A percentile compares a stretch with the other conserved stretches of the same genome.
phyloP scores from a whole-genome alignment of 2,113 vertebrate genomes.

The Istiophorus platypterus region DNA sequence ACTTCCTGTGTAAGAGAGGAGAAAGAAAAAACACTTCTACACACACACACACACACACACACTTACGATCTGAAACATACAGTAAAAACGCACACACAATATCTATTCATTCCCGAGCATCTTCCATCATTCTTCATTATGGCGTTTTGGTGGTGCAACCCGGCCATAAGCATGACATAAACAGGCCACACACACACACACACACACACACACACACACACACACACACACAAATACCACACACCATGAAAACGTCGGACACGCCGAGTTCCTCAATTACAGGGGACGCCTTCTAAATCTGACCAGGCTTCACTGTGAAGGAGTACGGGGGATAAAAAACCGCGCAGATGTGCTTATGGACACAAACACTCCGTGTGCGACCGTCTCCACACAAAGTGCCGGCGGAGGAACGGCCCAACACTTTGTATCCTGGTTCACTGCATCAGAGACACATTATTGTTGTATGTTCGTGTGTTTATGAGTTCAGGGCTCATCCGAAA shows the following conservation, averaged over 20 bases:
- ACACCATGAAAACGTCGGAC: conserved; percentile 2
- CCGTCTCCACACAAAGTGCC: too few relatives aligned
- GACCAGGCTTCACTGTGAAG: neutral
- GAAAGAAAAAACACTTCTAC: neutral
- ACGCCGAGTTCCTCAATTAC: conserved; percentile 16
- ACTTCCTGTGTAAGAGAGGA: conserved; percentile 60
- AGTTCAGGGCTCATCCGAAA: too few relatives aligned
- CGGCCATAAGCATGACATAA: neutral
- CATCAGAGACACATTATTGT: too few relatives aligned
- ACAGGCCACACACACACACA: conserved; percentile 4
- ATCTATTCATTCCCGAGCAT: neutral
- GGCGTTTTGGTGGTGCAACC: conserved; percentile 26
- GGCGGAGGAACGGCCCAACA: too few relatives aligned
- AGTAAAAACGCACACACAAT: neutral
- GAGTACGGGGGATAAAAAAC: neutral
- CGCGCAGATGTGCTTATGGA: too few relatives aligned
- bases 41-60: too few relatives aligned
- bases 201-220: conserved; percentile 5
- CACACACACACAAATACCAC: neutral
- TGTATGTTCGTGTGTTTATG: too few relatives aligned
- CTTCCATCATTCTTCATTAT: conserved; percentile 5
- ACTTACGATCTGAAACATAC: neutral
- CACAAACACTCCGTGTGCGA: too few relatives aligned
- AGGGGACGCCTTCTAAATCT: neutral
- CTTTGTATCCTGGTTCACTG: too few relatives aligned